Evolutionary conservation across 1,140 invertebrate genomes (phyloP), one percentile per base, ranked within the genome.

Genomic region (Cherax destructor): DNA sequence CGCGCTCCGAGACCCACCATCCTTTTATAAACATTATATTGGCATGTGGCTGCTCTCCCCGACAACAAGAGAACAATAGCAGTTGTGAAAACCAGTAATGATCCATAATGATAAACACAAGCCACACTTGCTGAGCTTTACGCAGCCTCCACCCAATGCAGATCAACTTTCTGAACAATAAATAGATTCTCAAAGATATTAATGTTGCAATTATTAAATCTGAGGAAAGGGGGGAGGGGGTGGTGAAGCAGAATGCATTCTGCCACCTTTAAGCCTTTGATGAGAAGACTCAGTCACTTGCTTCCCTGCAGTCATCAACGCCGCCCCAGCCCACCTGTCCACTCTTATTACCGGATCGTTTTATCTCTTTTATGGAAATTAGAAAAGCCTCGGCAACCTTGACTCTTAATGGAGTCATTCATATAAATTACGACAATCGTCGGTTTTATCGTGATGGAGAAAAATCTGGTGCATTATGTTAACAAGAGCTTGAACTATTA

Each of bases 131-230:
- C n/a, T 30, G 69, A 30, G n/a, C 30, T 7, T 74, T 24, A 24
- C 24, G 24, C n/a, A 74, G 30, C 69, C n/a, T 30, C 30, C n/a
- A 74, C 69, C 69, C n/a, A 30, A 24, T 74, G 16, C 24, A 74
- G 69, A 74, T 74, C 21, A 30, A 74, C 24, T 30, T 69, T 69
- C 69, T 30, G n/a, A 74, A 74, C 69, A 74, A 74, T 74, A 30
- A 74, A 4, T 74, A 74, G 69, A 74, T 74, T 74, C 6, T 18
- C 21, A 6, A 74, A 74, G 69, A 74, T 30, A 74, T 11, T 10
- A 74, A 74, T 74, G 69, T 74, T 74, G 69, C 69, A 74, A 74
- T 74, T 74, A 74, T 74, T 7, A 74, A 74, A 74, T 74, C 69
- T 30, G 16, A n/a, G 69, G 69, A 18, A n/a, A 21, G 18, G 11